These are phyloP conservation scores for Caenorhabditis doughertyi DNA, from an alignment of 2,888 invertebrate species.

Conservation along the genomic window DNA sequence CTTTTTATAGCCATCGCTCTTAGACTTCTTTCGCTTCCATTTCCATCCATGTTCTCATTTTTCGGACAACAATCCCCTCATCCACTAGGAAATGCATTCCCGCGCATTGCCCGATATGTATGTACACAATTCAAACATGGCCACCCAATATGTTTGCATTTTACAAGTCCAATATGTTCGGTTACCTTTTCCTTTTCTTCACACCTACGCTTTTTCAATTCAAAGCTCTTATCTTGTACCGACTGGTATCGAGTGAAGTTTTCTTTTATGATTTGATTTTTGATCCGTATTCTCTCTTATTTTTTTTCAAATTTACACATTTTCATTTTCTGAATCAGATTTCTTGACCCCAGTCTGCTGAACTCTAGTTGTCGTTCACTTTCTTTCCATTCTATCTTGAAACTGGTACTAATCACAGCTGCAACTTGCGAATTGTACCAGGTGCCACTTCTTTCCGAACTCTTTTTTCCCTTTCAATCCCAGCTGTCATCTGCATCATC, in stretches of 20 bases:
- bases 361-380: neutral
- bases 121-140: conserved; percentile 57
- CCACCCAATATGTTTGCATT: conserved; percentile 65
- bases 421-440: conserved; percentile 7
- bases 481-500: conserved; percentile 11
- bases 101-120: conserved; percentile 33
- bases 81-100: conserved; percentile 60
- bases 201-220: conserved; percentile 33
- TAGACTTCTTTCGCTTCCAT: conserved; percentile 26
- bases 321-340: neutral
- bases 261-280: neutral
- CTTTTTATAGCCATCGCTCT: conserved; percentile 35
- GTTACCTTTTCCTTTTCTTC: conserved; percentile 30
- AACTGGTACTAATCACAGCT: conserved; percentile 10
- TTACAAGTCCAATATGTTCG: conserved; percentile 60
- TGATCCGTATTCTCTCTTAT: neutral
- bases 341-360: neutral
- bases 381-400: neutral
- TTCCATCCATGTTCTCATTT: conserved; percentile 36
- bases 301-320: neutral
- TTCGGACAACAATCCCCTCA: conserved; percentile 38
- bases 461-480: neutral
- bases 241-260: too few species aligned
- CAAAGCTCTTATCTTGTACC: conserved; percentile 12
- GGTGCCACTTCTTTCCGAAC: conserved; percentile 16